These are phyloP conservation scores for Spialia ferax DNA, from an alignment of 2,888 invertebrate species.

Conservation along the genomic window DNA sequence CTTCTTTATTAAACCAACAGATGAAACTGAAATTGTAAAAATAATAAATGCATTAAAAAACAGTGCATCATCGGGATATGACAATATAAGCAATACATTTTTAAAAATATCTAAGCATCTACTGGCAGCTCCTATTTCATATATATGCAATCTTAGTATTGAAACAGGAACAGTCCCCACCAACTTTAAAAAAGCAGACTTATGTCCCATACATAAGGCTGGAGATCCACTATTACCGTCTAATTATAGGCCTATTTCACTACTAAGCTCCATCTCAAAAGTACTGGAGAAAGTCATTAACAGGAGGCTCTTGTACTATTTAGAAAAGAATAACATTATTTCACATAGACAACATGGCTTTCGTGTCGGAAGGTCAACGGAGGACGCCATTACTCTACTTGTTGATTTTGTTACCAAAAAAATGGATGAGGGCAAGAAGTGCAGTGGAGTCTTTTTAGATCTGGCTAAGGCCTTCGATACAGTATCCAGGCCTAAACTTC, in stretches of 20 bases:
- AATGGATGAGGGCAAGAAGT: constrained; percentile 4
- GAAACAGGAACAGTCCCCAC: background rate
- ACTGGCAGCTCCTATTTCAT: background rate
- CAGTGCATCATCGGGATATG: too few species aligned
- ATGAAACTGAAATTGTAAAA: too few species aligned
- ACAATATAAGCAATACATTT: too few species aligned
- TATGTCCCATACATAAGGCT: constrained; percentile 1
- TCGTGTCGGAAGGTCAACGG: background rate
- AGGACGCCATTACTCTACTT: background rate
- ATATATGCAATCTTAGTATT: background rate
- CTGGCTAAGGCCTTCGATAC: background rate
- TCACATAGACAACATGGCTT: background rate
- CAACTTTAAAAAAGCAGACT: too few species aligned
- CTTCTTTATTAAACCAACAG: too few species aligned
- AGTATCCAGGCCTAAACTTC: background rate
- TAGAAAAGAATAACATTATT: background rate
- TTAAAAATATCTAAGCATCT: too few species aligned
- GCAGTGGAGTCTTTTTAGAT: background rate
- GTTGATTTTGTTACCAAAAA: background rate
- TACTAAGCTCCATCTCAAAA: background rate
- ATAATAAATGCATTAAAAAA: too few species aligned
- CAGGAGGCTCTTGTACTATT: background rate
- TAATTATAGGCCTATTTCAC: background rate
- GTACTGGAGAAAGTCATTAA: background rate
- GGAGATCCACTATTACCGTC: background rate